phyloP scores from a whole-genome alignment of 2,113 vertebrate species.

The Hemiscyllium ocellatum region DNA sequence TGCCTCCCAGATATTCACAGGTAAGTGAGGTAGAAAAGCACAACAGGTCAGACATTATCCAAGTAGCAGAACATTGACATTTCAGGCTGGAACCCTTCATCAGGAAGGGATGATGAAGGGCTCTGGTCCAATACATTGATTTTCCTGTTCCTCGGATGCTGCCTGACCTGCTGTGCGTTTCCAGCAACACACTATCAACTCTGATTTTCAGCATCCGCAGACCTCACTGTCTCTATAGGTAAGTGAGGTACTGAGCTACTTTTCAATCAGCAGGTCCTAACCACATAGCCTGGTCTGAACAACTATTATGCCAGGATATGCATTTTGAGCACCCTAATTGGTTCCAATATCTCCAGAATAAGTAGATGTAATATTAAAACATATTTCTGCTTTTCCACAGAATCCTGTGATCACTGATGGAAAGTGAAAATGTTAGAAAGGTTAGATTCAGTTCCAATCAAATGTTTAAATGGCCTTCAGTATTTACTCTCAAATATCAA shows the following conservation, averaged over 20 bases:
- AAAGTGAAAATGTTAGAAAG: not conserved
- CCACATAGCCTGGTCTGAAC: too few species aligned
- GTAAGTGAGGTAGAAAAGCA: not conserved
- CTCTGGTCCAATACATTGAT: too few species aligned
- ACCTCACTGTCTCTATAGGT: not conserved
- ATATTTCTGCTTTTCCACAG: too few species aligned
- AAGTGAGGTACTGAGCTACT: not conserved
- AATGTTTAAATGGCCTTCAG: not conserved
- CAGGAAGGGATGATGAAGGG: too few species aligned
- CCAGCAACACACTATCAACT: too few species aligned
- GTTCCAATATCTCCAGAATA: not conserved
- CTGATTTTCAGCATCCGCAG: too few species aligned
- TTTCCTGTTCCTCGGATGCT: too few species aligned
- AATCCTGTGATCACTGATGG: not conserved
- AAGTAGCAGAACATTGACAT: too few species aligned
- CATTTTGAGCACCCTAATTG: not conserved
- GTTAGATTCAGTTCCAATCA: not conserved
- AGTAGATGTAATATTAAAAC: not conserved
- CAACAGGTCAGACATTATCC: too few species aligned
- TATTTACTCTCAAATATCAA: not conserved
- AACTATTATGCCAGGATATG: not conserved
- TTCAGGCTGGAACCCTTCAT: too few species aligned
- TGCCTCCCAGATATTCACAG: not conserved
- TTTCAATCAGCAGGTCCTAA: not conserved
- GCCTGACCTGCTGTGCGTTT: too few species aligned